Evolutionary conservation across 2,888 invertebrate species (phyloP), one percentile per base, ranked within the genome.

Genomic region (Pristionchus maxplancki): DNA sequence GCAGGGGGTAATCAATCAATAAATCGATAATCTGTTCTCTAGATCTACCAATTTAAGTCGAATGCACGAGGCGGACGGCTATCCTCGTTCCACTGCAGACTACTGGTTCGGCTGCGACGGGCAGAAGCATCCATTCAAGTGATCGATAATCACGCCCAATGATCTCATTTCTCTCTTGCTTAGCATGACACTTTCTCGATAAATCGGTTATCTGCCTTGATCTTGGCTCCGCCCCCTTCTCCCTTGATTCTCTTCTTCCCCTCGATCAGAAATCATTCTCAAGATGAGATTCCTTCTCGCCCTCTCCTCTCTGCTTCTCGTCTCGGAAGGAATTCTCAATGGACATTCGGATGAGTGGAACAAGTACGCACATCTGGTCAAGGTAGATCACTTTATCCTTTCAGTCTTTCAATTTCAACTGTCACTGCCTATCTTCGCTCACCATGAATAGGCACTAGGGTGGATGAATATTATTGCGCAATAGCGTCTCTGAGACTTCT

Each of bases 61-160:
- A 62, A 58, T 88, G 53, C 50, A 78, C 53, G 28, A 50, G 17
- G 37, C 88, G 28, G 78, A 53, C 1, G 88, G 88, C n/a, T 88
- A 88, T 58, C 88, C 88, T 34, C 78, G 78, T 6, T 88, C 81
- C 24, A 81, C 34, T 1, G 88, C 50, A 2, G 88, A 88, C 24
- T 58, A 34, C 11, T 88, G 88, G 88, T 88, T 88, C 44, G 78
- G 78, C 2, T 88, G 88, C n/a, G 81, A 81, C n/a, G 81, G 81
- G 11, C 31, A 78, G 20, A 50, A 15, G 0, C 88, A 88, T 31
- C 53, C 31, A 1, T 53, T 58, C 58, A 88, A 88, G n/a, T 88
- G 40, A 53, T 83, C 82, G 44, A 78, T 78, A 40, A 37, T 71
- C 44, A 34, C n/a, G 20, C 13, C n/a, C 24, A 6, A 24, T 78